Base-by-base conservation (phyloP, 1,140 invertebrate genomes). In the Lasioglossum albipes region DNA sequence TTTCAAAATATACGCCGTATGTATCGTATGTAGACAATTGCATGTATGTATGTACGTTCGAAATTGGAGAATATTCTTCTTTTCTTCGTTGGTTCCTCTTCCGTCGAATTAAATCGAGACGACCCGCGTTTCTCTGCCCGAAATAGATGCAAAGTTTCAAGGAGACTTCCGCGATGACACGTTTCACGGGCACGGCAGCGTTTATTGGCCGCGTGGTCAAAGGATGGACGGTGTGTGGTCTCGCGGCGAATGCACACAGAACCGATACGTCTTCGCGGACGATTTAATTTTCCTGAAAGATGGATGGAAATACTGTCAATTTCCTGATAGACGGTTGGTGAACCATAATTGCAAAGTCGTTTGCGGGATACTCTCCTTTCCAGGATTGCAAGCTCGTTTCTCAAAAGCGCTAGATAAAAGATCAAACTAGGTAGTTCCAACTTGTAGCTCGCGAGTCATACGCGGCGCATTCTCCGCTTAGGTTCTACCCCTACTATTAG, bases 81-180 rank as follows among this genome's bases (percentile, higher is more conserved):
- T 13, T 12, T 13, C 10, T 49, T 49, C 13, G 45, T 13, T 13
- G 10, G 42, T 10, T 49, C 9, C 12, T 49, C 9, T 49, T 49
- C 45, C 45, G 3, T 49, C 10, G 12, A 49, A 12, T 0, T 10
- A 49, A 49, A 49, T 49, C 45, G 10, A 49, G 10, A 12, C 45
- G 45, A 49, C 10, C 2, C 45, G 13, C 45, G 45, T 49, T 49
- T 13, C 5, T 75, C 54, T 66, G 12, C 2, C 18, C 62, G 5
- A 36, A 61, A 71, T 31, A 79, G 77, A 13, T 45, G 18, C 49
- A 1, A 36, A 59, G 0, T 74, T 67, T 27, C 91, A 94, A 77
- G 94, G 95, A n/a, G 88, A 93, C 66, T 93, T 95, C 74, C 90
- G 92, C 57, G 92, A 95, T 66, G 94, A 93, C 2, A 91, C 93